These are phyloP conservation scores for Neoniphon sammara DNA, from an alignment of 2,797 vertebrate genomes.

Conservation along the genomic window DNA sequence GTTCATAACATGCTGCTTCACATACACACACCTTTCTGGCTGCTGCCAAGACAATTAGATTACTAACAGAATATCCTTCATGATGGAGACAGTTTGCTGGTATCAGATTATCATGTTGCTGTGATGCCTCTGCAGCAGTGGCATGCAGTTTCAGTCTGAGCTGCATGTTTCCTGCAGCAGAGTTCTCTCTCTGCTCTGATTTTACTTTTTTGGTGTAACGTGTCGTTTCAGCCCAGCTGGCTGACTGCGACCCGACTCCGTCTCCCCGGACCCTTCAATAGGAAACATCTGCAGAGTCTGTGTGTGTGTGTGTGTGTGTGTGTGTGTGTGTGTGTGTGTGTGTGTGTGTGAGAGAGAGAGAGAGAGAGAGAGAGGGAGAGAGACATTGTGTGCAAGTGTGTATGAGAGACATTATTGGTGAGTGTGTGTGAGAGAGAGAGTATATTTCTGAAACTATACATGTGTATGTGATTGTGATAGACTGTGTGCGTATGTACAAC, in stretches of 20 bases:
- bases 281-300: slow-evolving; percentile 65
- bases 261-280: slow-evolving; percentile 34
- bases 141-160: background rate
- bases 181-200: background rate
- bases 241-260: background rate
- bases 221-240: slow-evolving; percentile 30
- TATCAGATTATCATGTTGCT: no score
- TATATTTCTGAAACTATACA: no score
- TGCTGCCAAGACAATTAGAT: no score
- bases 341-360: background rate
- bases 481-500: background rate
- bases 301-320: slow-evolving; percentile 21
- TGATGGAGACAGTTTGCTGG: no score
- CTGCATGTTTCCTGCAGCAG: no score
- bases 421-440: no score
- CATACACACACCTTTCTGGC: no score
- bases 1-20: no score
- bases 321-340: background rate
- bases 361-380: no score
- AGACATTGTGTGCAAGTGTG: no score
- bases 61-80: no score
- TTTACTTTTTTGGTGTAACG: background rate
- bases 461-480: background rate
- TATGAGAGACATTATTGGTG: no score
- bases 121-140: background rate